phyloP scores from a whole-genome alignment of 1,140 invertebrate genomes.

The Procambarus virginalis region DNA sequence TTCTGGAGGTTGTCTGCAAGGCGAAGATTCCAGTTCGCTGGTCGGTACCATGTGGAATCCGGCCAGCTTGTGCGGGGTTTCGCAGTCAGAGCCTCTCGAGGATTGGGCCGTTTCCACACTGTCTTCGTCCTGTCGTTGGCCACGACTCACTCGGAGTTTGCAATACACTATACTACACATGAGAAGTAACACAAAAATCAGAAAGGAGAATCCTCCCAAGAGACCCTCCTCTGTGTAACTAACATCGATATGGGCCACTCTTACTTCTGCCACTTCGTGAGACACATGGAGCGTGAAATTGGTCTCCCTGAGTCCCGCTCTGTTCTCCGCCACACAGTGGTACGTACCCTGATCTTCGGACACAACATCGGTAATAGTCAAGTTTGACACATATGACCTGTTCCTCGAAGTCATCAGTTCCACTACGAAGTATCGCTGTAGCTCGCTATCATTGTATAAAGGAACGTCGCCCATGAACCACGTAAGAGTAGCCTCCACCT shows the following conservation, averaged over 20 bases:
- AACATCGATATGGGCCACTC: constrained; percentile 38
- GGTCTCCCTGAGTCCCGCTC: constrained; percentile 82
- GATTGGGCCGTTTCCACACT: constrained; percentile 34
- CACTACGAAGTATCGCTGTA: constrained; percentile 28
- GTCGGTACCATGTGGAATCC: constrained; percentile 81
- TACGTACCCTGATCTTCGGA: constrained; percentile 85
- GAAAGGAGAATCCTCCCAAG: constrained; percentile 21
- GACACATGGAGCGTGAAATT: constrained; percentile 81
- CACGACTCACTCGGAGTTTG: constrained; percentile 30
- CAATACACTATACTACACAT: constrained; percentile 46
- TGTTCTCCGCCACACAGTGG: constrained; percentile 84
- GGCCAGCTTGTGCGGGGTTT: constrained; percentile 74
- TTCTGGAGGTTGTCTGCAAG: constrained; percentile 75
- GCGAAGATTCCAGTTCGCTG: constrained; percentile 72
- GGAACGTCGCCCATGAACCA: constrained; percentile 77
- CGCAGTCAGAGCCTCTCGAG: constrained; percentile 35
- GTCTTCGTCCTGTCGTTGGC: constrained; percentile 31
- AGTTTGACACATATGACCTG: constrained; percentile 74
- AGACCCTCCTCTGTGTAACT: constrained; percentile 46
- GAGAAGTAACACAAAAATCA: constrained; percentile 38
- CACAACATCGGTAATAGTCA: constrained; percentile 83
- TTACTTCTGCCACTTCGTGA: constrained; percentile 65
- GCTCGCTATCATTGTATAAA: constrained; percentile 77
- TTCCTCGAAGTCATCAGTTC: constrained; percentile 57
- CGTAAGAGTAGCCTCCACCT: constrained; percentile 80